Evolutionary conservation across 1,140 invertebrate species (phyloP).

Genomic region (Stegodyphus dumicola): DNA sequence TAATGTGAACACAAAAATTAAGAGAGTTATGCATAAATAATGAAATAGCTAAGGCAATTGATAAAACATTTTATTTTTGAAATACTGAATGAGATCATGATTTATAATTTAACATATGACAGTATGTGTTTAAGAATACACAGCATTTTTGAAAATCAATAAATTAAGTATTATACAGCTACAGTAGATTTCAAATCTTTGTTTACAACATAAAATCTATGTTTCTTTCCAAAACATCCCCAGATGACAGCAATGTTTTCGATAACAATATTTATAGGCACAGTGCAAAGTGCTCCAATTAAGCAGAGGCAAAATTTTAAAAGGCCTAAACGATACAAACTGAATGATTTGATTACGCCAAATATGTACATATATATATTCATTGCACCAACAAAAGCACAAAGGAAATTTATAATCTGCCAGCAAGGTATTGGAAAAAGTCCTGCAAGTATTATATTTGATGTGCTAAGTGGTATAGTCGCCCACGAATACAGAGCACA

Average conservation of each 20-base stretch:
- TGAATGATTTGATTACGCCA: constrained; percentile 95
- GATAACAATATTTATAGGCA: constrained; percentile 91
- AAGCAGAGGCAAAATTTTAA: constrained; percentile 83
- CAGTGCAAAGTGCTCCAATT: constrained; percentile 85
- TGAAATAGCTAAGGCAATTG: neutral
- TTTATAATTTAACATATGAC: constrained; percentile 30
- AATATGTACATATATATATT: constrained; percentile 97
- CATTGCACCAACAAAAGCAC: constrained; percentile 88
- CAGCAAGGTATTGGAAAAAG: constrained; percentile 87
- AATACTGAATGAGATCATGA: constrained; percentile 27
- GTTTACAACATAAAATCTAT: constrained; percentile 95
- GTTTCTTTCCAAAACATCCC: constrained; percentile 91
- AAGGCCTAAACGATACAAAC: constrained; percentile 84
- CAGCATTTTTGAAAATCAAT: constrained; percentile 4
- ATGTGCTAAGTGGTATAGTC: constrained; percentile 90
- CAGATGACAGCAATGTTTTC: constrained; percentile 94
- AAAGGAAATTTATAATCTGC: constrained; percentile 81
- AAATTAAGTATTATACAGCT: constrained; percentile 61
- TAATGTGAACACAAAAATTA: too few species aligned
- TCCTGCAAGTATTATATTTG: constrained; percentile 85
- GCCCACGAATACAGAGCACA: constrained; percentile 96
- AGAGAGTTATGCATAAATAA: too few species aligned
- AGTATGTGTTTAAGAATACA: neutral
- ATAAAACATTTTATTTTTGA: constrained; percentile 41
- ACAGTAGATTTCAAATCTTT: constrained; percentile 77